Evolutionary conservation across 2,797 vertebrate species (phyloP), one percentile per base, ranked within the genome.

Genomic region (Gambusia yucatana): DNA sequence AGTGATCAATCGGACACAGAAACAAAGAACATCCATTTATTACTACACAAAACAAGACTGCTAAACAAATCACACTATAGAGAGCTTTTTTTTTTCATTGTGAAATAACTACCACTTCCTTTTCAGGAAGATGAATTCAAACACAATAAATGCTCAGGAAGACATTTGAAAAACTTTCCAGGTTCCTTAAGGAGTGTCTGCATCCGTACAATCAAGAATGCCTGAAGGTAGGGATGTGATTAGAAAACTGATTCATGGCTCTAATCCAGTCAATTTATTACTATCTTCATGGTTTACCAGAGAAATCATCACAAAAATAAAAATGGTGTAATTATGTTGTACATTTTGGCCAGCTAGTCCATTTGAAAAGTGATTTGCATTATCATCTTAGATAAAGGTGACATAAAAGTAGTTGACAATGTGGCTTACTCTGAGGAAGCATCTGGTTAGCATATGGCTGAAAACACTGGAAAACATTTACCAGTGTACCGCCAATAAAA

Each of bases 361-460:
- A 22, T 10, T 67, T 67, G 1, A 67, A 67, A 43, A 39, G 2
- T n/a, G 11, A 1, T 70, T 70, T 17, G 17, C 9, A 63, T 39
- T 39, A 39, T 6, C 16, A 20, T 22, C 16, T 39, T 65, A 36
- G 20, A 67, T 25, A 25, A 67, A 22, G 20, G 9, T 11, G 36
- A 41, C 11, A 72, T 50, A 48, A 48, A 39, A 25, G 57, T 52
- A 72, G 30, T 61, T 77, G 1, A 73, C n/a, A 10, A 1, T 57
- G 43, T 77, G 28, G 48, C 22, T 75, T 57, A 50, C 6, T 39
- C 28, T n/a, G 20, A 22, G 25, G 28, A 79, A 80, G 70, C 43
- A 39, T 36, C n/a, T 78, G 28, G 33, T 47, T 46, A n/a, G 36
- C 11, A 75, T 6, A 78, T 5, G 28, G 16, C 71, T 43, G 47